These are phyloP conservation scores for Phrynocephalus forsythii DNA, from an alignment of 2,797 vertebrate genomes.

Conservation along the genomic window DNA sequence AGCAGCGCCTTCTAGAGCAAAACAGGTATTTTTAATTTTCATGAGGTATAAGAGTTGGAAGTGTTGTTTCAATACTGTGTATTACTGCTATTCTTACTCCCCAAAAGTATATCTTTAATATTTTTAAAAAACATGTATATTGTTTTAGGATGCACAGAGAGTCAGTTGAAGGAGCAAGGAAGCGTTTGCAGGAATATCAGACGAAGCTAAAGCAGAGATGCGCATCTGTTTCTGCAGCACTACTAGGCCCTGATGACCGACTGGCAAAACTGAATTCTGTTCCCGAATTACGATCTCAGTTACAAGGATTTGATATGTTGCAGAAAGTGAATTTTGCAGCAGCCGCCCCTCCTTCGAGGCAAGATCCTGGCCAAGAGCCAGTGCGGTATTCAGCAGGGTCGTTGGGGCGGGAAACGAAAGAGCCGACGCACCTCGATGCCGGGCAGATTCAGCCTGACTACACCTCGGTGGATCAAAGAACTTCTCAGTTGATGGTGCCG, in stretches of 20 bases:
- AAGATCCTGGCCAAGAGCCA: accelerated
- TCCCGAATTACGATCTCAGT: not conserved
- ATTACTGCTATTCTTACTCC: not conserved
- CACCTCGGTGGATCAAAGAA: slow-evolving; percentile 11
- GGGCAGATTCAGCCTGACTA: not conserved
- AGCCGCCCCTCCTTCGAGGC: accelerated
- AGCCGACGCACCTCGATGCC: not conserved
- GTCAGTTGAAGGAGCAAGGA: slow-evolving; percentile 84
- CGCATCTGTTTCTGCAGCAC: slow-evolving; percentile 52
- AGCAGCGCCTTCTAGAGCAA: slow-evolving; percentile 86
- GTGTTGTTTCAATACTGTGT: slow-evolving; percentile 17
- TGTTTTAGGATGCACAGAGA: slow-evolving; percentile 83
- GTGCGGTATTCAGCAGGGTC: not conserved
- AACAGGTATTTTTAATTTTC: slow-evolving; percentile 75
- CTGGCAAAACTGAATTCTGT: not conserved
- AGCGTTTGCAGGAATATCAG: slow-evolving; percentile 88
- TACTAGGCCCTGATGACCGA: slow-evolving; percentile 20
- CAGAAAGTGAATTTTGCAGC: not conserved
- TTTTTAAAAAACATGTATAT: not conserved
- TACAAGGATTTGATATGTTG: not conserved
- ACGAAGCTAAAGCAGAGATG: slow-evolving; percentile 79
- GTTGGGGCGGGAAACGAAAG: slow-evolving; percentile 24
- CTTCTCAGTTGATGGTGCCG: not conserved
- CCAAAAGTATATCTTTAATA: not conserved
- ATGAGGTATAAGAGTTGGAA: not conserved